A percentile compares a stretch with the other conserved stretches of the same genome.
Conservation (phyloP, 2,888 invertebrate genomes). For the Caenorhabditis becei region DNA sequence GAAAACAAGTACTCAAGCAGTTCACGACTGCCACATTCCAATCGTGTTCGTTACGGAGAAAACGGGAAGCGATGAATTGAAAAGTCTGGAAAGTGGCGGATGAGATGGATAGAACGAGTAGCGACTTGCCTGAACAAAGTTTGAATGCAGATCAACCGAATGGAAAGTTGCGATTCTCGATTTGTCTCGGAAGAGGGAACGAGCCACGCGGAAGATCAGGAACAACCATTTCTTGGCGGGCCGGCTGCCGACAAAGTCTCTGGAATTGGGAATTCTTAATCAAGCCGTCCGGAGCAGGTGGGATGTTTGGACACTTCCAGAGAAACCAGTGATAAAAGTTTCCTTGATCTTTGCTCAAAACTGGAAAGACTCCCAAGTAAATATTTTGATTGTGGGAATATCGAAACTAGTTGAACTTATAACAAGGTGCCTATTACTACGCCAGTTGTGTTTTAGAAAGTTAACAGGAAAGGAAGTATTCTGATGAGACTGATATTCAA, state of each 20-base stretch:
- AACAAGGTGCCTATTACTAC: no score
- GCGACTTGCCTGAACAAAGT: slow-evolving; percentile 38
- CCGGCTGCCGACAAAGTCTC: slow-evolving; percentile 43
- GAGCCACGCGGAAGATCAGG: slow-evolving; percentile 47
- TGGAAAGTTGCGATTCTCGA: slow-evolving; percentile 47
- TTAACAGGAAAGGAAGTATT: no score
- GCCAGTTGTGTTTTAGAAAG: no score
- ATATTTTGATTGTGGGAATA: no score
- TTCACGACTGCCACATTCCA: slow-evolving; percentile 46
- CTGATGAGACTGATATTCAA: no score
- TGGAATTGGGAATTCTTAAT: no score
- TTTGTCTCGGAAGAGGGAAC: slow-evolving; percentile 52
- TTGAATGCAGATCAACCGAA: slow-evolving; percentile 28
- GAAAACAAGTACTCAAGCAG: slow-evolving; percentile 40
- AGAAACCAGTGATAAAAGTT: no score
- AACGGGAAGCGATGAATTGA: slow-evolving; percentile 53
- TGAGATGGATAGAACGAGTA: neutral
- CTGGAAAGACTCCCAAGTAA: no score
- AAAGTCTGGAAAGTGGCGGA: slow-evolving; percentile 27
- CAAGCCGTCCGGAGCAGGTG: no score
- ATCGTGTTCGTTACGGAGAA: slow-evolving; percentile 46
- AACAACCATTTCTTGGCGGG: slow-evolving; percentile 57
- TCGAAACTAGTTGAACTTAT: no score
- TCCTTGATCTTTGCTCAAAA: no score
- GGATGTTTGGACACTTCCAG: no score